A percentile compares a stretch with the other conserved stretches of the same genome.
These are phyloP conservation scores for Pyrochroa serraticornis DNA, from an alignment of 2,888 invertebrate species.

Conservation along the genomic window DNA sequence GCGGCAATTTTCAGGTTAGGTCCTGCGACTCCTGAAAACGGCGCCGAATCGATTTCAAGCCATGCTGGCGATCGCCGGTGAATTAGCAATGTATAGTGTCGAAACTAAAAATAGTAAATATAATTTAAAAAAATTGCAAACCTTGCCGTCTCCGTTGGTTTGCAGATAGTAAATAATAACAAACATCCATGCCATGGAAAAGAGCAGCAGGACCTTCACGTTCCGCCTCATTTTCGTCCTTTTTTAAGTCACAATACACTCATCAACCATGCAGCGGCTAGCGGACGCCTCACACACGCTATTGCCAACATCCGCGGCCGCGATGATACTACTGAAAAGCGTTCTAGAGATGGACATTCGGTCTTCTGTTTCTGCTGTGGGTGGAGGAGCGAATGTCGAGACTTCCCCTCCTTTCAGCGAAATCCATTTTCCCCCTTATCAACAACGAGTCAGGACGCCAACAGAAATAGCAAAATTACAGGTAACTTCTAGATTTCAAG, in stretches of 20 bases:
- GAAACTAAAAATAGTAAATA: not conserved
- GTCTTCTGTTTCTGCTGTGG: constrained; percentile 1
- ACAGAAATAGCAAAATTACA: no score
- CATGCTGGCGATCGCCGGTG: no score
- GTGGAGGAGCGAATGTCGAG: not conserved
- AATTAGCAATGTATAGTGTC: no score
- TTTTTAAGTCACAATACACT: constrained; percentile 9
- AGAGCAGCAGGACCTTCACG: constrained; percentile 65
- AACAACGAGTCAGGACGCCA: no score
- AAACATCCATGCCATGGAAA: constrained; percentile 69
- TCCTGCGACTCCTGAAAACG: no score
- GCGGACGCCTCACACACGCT: constrained; percentile 11
- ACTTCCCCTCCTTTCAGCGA: no score
- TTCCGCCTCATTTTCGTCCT: constrained; percentile 63
- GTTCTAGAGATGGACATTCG: constrained; percentile 9
- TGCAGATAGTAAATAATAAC: constrained; percentile 69
- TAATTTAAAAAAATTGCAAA: constrained; percentile 44
- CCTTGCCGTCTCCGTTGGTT: constrained; percentile 63
- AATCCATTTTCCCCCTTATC: no score
- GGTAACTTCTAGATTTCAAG: no score
- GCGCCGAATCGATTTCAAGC: no score
- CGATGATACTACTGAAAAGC: constrained; percentile 23
- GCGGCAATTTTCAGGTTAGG: no score
- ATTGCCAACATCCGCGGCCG: constrained; percentile 9
- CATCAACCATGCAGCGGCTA: not conserved